Conservation (phyloP, 2,113 vertebrate genomes). For the Aptenodytes forsteri region DNA sequence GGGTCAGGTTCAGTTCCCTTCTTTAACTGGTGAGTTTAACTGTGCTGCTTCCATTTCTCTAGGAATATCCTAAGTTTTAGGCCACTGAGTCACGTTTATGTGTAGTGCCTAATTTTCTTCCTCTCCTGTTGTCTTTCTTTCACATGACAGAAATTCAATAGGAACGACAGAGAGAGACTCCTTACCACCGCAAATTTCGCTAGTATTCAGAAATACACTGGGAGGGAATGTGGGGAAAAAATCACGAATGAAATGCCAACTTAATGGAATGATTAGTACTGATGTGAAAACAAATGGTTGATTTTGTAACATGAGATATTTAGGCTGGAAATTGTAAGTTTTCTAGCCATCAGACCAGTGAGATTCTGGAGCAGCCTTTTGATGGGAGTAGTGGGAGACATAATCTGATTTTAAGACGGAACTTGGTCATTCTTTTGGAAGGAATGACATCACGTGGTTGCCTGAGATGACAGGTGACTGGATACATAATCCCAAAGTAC, state of each 20-base stretch:
- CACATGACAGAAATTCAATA: neutral
- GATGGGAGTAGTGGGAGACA: neutral
- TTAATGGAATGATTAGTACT: neutral
- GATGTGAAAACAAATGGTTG: neutral
- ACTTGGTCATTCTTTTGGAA: neutral
- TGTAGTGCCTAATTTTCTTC: neutral
- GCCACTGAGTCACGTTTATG: neutral
- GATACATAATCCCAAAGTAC: neutral
- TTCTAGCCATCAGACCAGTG: neutral
- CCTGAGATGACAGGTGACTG: neutral
- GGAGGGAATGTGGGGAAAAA: neutral
- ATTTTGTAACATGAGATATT: neutral
- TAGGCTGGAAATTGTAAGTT: neutral
- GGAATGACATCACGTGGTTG: neutral
- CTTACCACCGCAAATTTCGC: neutral
- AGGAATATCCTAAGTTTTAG: neutral
- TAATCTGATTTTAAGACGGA: neutral
- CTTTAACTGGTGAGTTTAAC: neutral
- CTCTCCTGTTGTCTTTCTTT: neutral
- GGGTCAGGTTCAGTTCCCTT: neutral
- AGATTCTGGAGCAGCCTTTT: neutral
- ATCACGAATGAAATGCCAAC: fast-evolving
- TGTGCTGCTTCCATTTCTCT: neutral
- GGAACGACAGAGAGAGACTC: neutral
- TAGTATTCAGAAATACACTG: neutral